These are phyloP conservation scores for Decapterus maruadsi DNA, from an alignment of 2,797 vertebrate species.

Conservation along the genomic window DNA sequence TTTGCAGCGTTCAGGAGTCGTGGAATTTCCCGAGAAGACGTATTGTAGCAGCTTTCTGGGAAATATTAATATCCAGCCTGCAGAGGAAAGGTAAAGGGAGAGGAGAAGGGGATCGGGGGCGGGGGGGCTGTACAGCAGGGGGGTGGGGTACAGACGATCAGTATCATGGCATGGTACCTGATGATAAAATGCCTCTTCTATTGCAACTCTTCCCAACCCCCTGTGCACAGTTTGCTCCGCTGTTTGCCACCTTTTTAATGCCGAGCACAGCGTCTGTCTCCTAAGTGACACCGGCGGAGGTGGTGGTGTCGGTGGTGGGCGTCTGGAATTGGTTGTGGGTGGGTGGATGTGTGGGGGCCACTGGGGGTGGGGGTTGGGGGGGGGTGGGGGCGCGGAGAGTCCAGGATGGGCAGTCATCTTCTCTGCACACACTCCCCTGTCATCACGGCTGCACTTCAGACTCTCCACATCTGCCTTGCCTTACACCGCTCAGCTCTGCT, in stretches of 20 bases:
- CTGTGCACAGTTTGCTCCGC: slow-evolving; percentile 28
- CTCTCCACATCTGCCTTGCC: slow-evolving; percentile 94
- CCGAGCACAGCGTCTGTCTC: slow-evolving; percentile 41
- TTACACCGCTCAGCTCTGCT: slow-evolving; percentile 76
- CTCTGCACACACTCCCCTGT: slow-evolving; percentile 64
- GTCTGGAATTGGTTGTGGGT: neutral
- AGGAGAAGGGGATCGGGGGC: slow-evolving; percentile 35
- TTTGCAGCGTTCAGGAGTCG: slow-evolving; percentile 72
- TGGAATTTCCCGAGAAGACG: slow-evolving; percentile 83
- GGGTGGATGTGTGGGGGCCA: slow-evolving; percentile 5
- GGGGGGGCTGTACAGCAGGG: slow-evolving; percentile 52
- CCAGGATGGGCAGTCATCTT: slow-evolving; percentile 47
- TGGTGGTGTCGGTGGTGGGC: slow-evolving; percentile 15
- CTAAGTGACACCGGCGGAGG: slow-evolving; percentile 26
- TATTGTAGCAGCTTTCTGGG: slow-evolving; percentile 81
- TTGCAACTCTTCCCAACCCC: slow-evolving; percentile 32
- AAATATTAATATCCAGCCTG: slow-evolving; percentile 83
- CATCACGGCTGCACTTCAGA: slow-evolving; percentile 79
- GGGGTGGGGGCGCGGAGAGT: slow-evolving; percentile 18
- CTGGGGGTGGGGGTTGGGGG: neutral
- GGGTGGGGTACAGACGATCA: slow-evolving; percentile 63
- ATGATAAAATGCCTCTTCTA: slow-evolving; percentile 64
- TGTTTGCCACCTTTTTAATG: slow-evolving; percentile 45
- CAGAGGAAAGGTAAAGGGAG: slow-evolving; percentile 69
- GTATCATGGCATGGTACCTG: slow-evolving; percentile 66